Percentiles rank a stretch among this genome's conserved stretches.
Conservation (phyloP, 2,797 vertebrate species). For the Argyrosomus regius region DNA sequence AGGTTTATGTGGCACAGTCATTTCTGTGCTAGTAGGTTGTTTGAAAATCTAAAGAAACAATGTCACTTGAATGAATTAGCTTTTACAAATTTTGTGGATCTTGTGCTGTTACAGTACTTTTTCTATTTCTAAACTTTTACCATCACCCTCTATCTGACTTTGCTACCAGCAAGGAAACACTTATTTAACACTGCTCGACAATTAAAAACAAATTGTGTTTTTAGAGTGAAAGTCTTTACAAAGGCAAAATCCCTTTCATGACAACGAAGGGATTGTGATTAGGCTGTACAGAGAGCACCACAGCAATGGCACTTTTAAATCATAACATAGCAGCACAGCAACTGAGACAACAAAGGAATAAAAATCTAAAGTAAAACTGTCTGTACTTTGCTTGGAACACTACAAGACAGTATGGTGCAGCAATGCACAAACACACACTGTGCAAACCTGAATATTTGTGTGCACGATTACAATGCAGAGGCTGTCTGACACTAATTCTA, state of each 20-base stretch:
- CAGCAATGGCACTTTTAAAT: conserved; percentile 23
- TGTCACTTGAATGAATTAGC: background rate
- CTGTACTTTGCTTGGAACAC: conserved; percentile 14
- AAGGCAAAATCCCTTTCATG: conserved; percentile 22
- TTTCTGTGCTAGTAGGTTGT: conserved; percentile 7
- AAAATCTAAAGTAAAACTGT: conserved; percentile 1
- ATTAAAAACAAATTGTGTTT: conserved; percentile 49
- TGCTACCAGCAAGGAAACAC: conserved; percentile 54
- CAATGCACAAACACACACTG: conserved; percentile 21
- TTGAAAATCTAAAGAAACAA: conserved; percentile 24
- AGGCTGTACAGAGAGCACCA: background rate
- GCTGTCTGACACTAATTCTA: conserved; percentile 44
- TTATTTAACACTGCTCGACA: conserved; percentile 24
- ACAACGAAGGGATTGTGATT: conserved; percentile 20
- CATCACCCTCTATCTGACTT: conserved; percentile 55
- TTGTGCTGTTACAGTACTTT: background rate
- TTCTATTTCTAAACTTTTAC: conserved; percentile 33
- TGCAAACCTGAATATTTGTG: conserved; percentile 17
- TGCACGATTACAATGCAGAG: conserved; percentile 43
- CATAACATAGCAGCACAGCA: conserved; percentile 15
- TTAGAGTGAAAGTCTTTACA: conserved; percentile 15
- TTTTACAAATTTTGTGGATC: background rate
- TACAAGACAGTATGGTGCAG: conserved; percentile 12
- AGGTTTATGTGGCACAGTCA: conserved; percentile 17
- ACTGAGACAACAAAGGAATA: conserved; percentile 29